phyloP scores from a whole-genome alignment of 2,113 vertebrate genomes.

The Sinocyclocheilus grahami region DNA sequence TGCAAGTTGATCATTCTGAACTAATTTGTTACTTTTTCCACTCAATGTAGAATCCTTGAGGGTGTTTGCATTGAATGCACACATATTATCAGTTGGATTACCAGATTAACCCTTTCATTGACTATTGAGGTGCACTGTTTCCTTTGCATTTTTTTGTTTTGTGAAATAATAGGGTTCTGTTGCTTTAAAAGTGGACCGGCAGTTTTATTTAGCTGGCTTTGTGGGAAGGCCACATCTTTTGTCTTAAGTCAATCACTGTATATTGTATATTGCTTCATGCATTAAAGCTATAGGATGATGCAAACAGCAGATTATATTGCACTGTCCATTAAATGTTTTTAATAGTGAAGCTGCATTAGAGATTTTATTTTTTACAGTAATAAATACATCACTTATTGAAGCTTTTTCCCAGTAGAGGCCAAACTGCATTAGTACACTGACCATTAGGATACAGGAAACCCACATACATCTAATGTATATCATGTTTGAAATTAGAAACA shows the following conservation, averaged over 20 bases:
- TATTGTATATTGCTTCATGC: slow-evolving; percentile 60
- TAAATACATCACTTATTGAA: slow-evolving; percentile 80
- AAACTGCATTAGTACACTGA: slow-evolving; percentile 68
- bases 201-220: slow-evolving; percentile 41
- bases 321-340: slow-evolving; percentile 79
- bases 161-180: slow-evolving; percentile 4
- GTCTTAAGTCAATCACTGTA: slow-evolving; percentile 65
- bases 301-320: slow-evolving; percentile 75
- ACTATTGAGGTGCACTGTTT: neutral
- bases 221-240: slow-evolving; percentile 58
- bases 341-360: slow-evolving; percentile 78
- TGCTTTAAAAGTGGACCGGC: slow-evolving; percentile 22
- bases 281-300: slow-evolving; percentile 73
- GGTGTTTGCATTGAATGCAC: slow-evolving; percentile 29
- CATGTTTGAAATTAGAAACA: neutral
- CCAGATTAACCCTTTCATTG: slow-evolving; percentile 21
- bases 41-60: neutral
- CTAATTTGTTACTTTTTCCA: slow-evolving; percentile 35
- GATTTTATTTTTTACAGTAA: slow-evolving; percentile 77
- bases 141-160: neutral
- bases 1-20: slow-evolving; percentile 43
- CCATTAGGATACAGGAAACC: slow-evolving; percentile 49
- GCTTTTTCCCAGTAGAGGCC: slow-evolving; percentile 70
- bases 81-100: slow-evolving; percentile 31
- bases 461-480: slow-evolving; percentile 2